Base-by-base conservation (phyloP, 2,888 invertebrate species). In the Dasysyrphus albostriatus region DNA sequence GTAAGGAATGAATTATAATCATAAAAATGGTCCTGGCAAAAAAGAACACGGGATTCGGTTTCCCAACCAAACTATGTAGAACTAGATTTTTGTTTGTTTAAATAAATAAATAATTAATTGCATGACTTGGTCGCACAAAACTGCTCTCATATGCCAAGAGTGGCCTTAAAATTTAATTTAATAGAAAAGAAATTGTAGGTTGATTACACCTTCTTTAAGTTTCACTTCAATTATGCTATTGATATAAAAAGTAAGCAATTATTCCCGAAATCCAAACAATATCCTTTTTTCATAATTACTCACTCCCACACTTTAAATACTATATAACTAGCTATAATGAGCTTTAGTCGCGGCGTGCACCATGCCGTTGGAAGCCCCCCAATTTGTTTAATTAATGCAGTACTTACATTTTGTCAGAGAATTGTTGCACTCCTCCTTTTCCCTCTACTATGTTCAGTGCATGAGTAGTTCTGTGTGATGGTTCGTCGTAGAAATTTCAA, bases 331-430 rank as follows among this genome's bases (percentile, higher is more conserved):
- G 12, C 37, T 47, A 8, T 16, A 47, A 3, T 10, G 19, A 19
- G 9, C 49, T 24, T 24, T 3, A 49, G 5, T n/a, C 12, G 49
- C 24, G 2, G 10, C 8, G 19, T 7, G 5, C 2, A 7, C 7
- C n/a, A n/a, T 3, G 14, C 5, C 14, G n/a, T 16, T 39, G 24
- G 16, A 12, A 56, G 10, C 16, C 47, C 39, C 24, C 61, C 47
- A 79, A 70, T 80, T 59, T 72, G 29, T 72, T 76, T 84, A 84
- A 81, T 81, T 84, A 81, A 84, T 81, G 84, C 76, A 73, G 75
- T 76, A 84, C 84, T 84, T 67, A 84, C 84, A 73, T 67, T 85
- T 67, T 78, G 82, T 78, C 77, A 82, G 74, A 47, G 54, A 67
- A 83, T 74, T 83, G 78, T 78, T 78, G 83, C 83, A 54, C 65